Conservation (phyloP, 1,140 invertebrate genomes). For the Lepidurus arcticus region DNA sequence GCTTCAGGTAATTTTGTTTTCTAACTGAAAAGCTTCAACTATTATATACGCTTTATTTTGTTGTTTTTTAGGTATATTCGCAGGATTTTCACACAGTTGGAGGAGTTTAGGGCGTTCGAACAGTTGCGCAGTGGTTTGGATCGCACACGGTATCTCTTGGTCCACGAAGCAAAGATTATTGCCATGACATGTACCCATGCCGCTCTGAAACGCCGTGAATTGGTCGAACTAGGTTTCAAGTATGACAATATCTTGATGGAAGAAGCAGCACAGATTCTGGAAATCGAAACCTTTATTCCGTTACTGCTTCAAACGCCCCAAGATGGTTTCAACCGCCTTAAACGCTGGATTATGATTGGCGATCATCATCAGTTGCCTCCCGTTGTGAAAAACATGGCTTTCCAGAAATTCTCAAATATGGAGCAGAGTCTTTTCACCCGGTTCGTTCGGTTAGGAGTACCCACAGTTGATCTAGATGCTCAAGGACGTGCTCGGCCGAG, state of each 20-base stretch:
- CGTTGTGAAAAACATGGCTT: slow-evolving; percentile 99
- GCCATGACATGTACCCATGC: slow-evolving; percentile 99
- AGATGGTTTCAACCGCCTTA: slow-evolving; percentile 89
- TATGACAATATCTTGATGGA: slow-evolving; percentile 99
- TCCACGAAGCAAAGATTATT: slow-evolving; percentile 99
- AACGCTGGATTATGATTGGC: slow-evolving; percentile 99
- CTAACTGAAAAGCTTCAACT: neutral
- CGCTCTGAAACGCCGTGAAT: slow-evolving; percentile 89
- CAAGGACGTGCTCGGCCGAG: slow-evolving; percentile 89
- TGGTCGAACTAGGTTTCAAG: slow-evolving; percentile 75
- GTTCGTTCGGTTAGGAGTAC: slow-evolving; percentile 91
- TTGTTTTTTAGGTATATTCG: slow-evolving; percentile 67
- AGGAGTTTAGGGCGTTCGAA: slow-evolving; percentile 98
- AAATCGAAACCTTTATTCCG: slow-evolving; percentile 99
- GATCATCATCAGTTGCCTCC: slow-evolving; percentile 99
- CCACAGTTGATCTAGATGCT: slow-evolving; percentile 93
- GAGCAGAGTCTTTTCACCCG: slow-evolving; percentile 97
- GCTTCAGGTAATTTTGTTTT: slow-evolving; percentile 61
- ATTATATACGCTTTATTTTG: slow-evolving; percentile 34
- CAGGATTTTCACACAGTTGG: slow-evolving; percentile 92
- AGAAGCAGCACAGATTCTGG: slow-evolving; percentile 96
- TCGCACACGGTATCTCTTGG: slow-evolving; percentile 89
- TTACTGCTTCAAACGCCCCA: slow-evolving; percentile 94
- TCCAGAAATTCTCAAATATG: slow-evolving; percentile 99
- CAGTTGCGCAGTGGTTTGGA: slow-evolving; percentile 84